Base-by-base conservation (phyloP, 2,113 vertebrate species). In the Chloebia gouldiae region DNA sequence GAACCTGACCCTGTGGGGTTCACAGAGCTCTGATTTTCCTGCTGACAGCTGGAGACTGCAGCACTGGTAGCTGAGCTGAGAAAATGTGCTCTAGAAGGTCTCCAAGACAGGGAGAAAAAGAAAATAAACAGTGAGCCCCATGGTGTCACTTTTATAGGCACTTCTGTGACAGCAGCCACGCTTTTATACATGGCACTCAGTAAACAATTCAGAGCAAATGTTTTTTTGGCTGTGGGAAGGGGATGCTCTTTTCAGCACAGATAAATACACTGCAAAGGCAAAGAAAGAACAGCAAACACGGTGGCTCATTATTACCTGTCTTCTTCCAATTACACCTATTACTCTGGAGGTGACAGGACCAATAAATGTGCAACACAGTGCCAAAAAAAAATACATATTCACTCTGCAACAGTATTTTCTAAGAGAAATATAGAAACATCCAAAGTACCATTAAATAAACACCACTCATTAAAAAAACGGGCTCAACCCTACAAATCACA, bases 1-100 rank as follows among this genome's bases (percentile, higher is more conserved):
- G 47, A 94, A 78, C 79, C 33, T 49, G 82, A 80, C 70, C 85
- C 92, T 51, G 76, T 8, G 2, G 79, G 81, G 56, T 20, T 77
- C 78, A 11, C 71, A 70, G 54, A 90, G 75, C 79, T 94, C 93
- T 83, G 11, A 37, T 88, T 80, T 85, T 80, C 76, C 81, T 81
- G 88, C 93, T 90, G 92, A 77, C 90, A 92, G 90, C 40, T 88
- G 88, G 71, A 94, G 81, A 75, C 86, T 68, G 86, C 90, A 78
- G 94, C 40, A 19, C n/a, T 44, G 68, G 64, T 39, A 68, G 90
- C 82, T 81, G 83, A 91, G 81, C 77, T 81, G 81, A 72, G 83
- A 84, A 94, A 93, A 93, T 37, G n/a, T 71, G 81, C 64, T 91
- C 86, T 66, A 83, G 88, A 80, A 90, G 72, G 77, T 61, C 86